These are phyloP conservation scores for Aselliscus stoliczkanus DNA, from an alignment of 2,797 vertebrate species.

Conservation along the genomic window DNA sequence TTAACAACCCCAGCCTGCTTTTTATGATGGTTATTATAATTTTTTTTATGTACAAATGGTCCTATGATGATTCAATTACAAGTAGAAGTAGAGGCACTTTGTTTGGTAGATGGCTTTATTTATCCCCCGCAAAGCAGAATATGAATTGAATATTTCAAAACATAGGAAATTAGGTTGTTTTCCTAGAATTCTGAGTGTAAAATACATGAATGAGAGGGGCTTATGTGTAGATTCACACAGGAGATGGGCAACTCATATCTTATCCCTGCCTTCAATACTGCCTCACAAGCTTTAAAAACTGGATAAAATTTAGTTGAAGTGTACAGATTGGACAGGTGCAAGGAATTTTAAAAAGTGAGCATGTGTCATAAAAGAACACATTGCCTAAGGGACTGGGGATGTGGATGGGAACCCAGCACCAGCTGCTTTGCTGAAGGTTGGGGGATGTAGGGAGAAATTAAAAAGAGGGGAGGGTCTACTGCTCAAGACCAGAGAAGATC, in stretches of 20 bases:
- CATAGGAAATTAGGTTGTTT: neutral
- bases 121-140: neutral
- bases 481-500: neutral
- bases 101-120: constrained; percentile 15
- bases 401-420: neutral
- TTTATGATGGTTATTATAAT: neutral
- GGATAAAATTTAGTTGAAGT: neutral
- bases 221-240: neutral
- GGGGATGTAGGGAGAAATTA: no score
- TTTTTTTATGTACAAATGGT: neutral
- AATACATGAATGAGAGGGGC: neutral
- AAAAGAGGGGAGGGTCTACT: neutral
- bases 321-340: neutral
- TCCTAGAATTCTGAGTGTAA: neutral
- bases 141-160: neutral
- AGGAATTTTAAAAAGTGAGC: neutral
- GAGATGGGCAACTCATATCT: neutral
- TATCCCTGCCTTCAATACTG: neutral
- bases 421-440: neutral
- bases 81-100: neutral
- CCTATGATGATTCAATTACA: constrained; percentile 23
- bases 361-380: neutral
- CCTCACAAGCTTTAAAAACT: neutral
- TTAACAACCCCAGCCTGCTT: neutral
- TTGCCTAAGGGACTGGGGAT: neutral